Conservation (phyloP, 2,113 vertebrate genomes). For the Peucedramus taeniatus region DNA sequence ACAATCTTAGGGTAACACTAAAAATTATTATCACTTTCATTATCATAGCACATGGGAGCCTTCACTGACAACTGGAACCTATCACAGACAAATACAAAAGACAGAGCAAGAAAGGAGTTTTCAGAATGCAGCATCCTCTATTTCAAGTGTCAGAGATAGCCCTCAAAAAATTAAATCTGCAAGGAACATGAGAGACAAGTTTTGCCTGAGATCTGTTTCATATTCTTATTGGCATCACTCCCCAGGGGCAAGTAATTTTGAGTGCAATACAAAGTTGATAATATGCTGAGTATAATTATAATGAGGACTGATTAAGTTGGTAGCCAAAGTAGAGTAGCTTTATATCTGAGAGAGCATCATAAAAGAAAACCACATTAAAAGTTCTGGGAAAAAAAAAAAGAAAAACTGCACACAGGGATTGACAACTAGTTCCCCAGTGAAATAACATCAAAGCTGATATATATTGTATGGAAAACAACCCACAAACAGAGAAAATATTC, state of each 20-base stretch:
- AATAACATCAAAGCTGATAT: slow-evolving; percentile 43
- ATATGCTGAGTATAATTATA: slow-evolving; percentile 51
- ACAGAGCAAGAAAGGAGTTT: not conserved
- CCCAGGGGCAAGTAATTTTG: slow-evolving; percentile 47
- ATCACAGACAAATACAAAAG: not conserved
- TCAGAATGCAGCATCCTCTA: not conserved
- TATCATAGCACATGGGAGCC: not conserved
- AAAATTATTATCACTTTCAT: slow-evolving; percentile 25
- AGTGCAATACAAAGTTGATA: slow-evolving; percentile 50
- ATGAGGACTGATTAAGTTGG: slow-evolving; percentile 58
- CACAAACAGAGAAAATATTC: slow-evolving; percentile 53
- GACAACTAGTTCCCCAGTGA: slow-evolving; percentile 41
- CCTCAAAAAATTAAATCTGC: slow-evolving; percentile 27
- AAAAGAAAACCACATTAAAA: slow-evolving; percentile 47
- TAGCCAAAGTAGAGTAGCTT: slow-evolving; percentile 47
- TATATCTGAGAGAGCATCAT: slow-evolving; percentile 43
- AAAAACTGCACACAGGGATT: not conserved
- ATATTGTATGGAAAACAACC: slow-evolving; percentile 48
- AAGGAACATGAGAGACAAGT: not conserved
- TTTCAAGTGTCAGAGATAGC: slow-evolving; percentile 16
- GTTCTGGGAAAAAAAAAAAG: not conserved
- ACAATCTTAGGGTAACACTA: not conserved
- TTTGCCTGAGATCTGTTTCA: slow-evolving; percentile 31
- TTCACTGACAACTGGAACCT: not conserved
- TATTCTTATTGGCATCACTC: slow-evolving; percentile 36